These are phyloP conservation scores for Hycleus cichorii DNA, from an alignment of 1,140 invertebrate genomes.

Conservation along the genomic window DNA sequence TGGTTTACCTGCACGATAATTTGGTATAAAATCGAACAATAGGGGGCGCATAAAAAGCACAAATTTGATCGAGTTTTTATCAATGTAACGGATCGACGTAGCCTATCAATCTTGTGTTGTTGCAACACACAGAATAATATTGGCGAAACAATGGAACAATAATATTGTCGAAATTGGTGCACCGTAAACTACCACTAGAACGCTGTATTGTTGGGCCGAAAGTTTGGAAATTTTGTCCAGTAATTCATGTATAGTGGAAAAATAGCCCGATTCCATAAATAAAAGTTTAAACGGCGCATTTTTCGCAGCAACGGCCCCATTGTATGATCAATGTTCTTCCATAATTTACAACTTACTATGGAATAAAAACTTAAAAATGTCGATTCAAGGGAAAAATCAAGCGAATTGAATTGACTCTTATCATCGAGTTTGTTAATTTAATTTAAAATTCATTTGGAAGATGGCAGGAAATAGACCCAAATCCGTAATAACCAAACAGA, in stretches of 20 bases:
- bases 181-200: constrained; percentile 9
- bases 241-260: constrained; percentile 12
- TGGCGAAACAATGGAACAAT: constrained; percentile 1
- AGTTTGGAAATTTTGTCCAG: background rate
- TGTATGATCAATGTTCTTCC: constrained; percentile 31
- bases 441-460: constrained; percentile 13
- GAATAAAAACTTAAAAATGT: background rate
- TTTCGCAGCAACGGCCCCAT: constrained; percentile 15
- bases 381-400: too few relatives aligned
- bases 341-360: constrained; percentile 20
- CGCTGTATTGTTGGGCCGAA: constrained; percentile 1
- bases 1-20: background rate
- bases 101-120: background rate
- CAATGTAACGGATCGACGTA: constrained; percentile 5
- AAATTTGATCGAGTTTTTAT: constrained; percentile 8
- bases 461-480: constrained; percentile 1
- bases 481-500: constrained; percentile 7
- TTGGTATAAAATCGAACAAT: background rate
- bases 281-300: constrained; percentile 13
- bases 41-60: background rate
- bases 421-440: background rate
- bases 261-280: constrained; percentile 15
- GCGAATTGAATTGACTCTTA: too few relatives aligned
- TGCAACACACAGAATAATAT: background rate
- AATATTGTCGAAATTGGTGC: constrained; percentile 2